A percentile compares a stretch with the other conserved stretches of the same genome.
phyloP scores from a whole-genome alignment of 2,113 vertebrate species.

The human region GRCh38 chr1:74121001-74121500 shows the following conservation, averaged over 20 bases:
- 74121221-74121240: background rate
- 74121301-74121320: background rate
- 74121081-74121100: background rate
- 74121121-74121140: background rate
- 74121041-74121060: background rate
- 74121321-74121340: background rate
- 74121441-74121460: background rate
- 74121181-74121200: background rate
- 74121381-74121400: background rate
- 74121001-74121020: background rate
- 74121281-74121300: background rate
- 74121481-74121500: background rate
- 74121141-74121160: background rate
- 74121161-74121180: background rate
- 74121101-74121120: background rate
- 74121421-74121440: background rate
- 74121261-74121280: background rate
- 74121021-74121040: background rate
- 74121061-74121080: background rate
- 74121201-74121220: background rate
- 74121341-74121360: background rate
- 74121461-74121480: background rate
- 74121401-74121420: background rate
- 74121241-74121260: background rate
- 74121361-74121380: background rate